A percentile compares a stretch with the other conserved stretches of the same genome.
These are phyloP conservation scores for Sisor rabdophorus DNA, from an alignment of 2,113 vertebrate species.

Conservation along the genomic window DNA sequence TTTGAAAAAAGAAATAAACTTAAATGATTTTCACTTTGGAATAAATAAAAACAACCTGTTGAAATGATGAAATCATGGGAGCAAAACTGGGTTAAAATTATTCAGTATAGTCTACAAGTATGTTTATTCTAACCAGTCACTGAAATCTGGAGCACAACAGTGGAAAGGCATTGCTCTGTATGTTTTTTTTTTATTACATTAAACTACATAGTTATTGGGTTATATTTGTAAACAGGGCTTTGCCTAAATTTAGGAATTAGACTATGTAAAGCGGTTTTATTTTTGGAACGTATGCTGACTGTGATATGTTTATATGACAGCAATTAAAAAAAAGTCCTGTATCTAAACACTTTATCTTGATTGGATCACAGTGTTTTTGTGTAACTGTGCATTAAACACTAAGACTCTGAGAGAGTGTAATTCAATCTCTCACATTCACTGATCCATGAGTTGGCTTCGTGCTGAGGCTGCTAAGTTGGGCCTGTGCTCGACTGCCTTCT, in stretches of 20 bases:
- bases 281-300: background rate
- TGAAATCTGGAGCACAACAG: background rate
- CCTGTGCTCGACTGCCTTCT: slow-evolving; percentile 49
- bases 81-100: background rate
- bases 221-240: background rate
- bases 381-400: slow-evolving; percentile 9
- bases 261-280: background rate
- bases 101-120: background rate
- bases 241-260: background rate
- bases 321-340: background rate
- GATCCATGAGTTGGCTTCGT: slow-evolving; percentile 45
- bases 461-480: slow-evolving; percentile 14
- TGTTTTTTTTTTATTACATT: background rate
- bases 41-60: slow-evolving; percentile 38
- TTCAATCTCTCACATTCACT: slow-evolving; percentile 26
- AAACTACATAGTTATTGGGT: background rate
- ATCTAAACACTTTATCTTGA: slow-evolving; percentile 18
- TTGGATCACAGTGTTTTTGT: slow-evolving; percentile 9
- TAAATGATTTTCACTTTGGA: slow-evolving; percentile 33
- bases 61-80: slow-evolving; percentile 29
- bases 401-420: slow-evolving; percentile 29
- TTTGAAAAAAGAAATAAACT: slow-evolving; percentile 12
- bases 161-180: background rate
- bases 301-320: no score
- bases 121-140: background rate